Base-by-base conservation (phyloP, 2,113 vertebrate genomes). In the Empidonax traillii region DNA sequence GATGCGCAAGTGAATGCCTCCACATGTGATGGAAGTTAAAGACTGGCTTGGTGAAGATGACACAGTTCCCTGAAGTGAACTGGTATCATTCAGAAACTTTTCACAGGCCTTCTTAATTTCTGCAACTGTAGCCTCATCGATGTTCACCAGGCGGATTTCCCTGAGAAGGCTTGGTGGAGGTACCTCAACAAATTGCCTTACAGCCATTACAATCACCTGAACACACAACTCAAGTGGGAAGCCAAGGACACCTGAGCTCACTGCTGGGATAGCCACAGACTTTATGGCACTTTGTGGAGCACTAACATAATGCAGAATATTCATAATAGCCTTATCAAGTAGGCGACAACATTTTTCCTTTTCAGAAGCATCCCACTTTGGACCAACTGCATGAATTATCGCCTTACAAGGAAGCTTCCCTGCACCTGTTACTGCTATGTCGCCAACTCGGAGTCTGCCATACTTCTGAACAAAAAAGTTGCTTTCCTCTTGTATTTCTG, bases 311-410 rank as follows among this genome's bases (percentile, higher is more conserved):
- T 3, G 0, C 53, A 99, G 96, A 86, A 99, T 97, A 33, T 10
- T 98, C 1, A 0, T 0, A 63, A 99, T 96, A 46, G 96, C 94
- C 2, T 1, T 1, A 17, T 10, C 0, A 67, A 99, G 97, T 1
- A 63, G 16, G 1, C 0, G 0, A 11, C 89, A 33, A 80, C 98
- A 98, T 6, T 0, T 0, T 0, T 27, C 2, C 2, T 0, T 1
- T 8, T 91, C 12, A 3, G 0, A 0, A 2, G 0, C 0, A 3
- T 4, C 0, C 90, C 99, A 96, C 1, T 0, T 4, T 33, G 99
- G 99, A 15, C 99, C 99, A 51, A 99, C 99, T 13, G 98, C 98
- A 91, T 99, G 99, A 89, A 99, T 98, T 47, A 99, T 95, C 14
- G 2, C 10, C 31, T 89, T 96, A 94, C 98, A 99, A 18, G 96